Evolutionary conservation across 2,113 vertebrate species (phyloP).

Genomic region (Pholis gunnellus): DNA sequence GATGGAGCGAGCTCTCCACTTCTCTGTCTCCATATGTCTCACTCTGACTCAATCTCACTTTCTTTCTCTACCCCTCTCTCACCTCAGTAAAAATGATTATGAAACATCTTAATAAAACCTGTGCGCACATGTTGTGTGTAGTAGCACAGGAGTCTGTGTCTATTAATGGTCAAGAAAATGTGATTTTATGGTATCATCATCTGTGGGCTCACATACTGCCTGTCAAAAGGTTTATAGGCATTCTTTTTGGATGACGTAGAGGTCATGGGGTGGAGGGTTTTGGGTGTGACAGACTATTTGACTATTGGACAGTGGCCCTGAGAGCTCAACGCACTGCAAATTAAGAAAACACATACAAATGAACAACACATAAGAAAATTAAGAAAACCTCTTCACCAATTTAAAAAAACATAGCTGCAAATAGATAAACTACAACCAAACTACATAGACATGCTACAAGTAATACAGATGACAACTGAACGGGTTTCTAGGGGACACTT

Average conservation of each 20-base stretch:
- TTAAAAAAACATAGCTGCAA: neutral
- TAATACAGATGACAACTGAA: neutral
- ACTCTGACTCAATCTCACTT: constrained; percentile 28
- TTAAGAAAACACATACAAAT: neutral
- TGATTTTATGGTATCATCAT: constrained; percentile 44
- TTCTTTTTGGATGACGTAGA: constrained; percentile 54
- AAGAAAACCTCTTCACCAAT: neutral
- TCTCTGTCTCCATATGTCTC: constrained; percentile 66
- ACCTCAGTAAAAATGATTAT: constrained; percentile 57
- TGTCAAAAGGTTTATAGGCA: constrained; percentile 51
- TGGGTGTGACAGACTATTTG: neutral
- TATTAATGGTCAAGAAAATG: constrained; percentile 23
- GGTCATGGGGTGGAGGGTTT: constrained; percentile 15
- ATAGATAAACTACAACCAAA: neutral
- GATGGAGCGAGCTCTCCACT: constrained; percentile 55
- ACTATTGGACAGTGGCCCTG: neutral
- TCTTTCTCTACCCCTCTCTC: constrained; percentile 10
- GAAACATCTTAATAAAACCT: constrained; percentile 38
- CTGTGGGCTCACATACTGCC: constrained; percentile 46
- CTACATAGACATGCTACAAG: neutral
- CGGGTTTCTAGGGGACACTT: neutral
- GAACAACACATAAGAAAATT: neutral
- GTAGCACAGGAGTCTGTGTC: constrained; percentile 12
- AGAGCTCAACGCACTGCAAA: neutral
- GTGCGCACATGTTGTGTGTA: constrained; percentile 44